Evolutionary conservation across 2,113 vertebrate species (phyloP).

Genomic region (Stomatorhinus ivindoensis): DNA sequence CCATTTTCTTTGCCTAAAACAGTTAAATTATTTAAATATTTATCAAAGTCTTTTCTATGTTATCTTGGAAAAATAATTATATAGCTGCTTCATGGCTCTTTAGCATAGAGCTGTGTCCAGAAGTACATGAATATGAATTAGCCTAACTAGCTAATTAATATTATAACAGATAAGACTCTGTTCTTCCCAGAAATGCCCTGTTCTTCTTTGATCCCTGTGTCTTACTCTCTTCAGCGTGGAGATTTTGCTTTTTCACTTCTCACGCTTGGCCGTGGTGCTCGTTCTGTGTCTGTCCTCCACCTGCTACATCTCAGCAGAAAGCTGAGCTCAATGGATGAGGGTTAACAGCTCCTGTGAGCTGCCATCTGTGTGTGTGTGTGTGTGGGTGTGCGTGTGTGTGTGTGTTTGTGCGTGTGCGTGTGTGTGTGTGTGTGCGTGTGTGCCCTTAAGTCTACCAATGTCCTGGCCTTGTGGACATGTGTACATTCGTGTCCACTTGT

Average conservation of each 20-base stretch:
- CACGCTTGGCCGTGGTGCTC: not conserved
- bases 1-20: not conserved
- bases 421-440: no score
- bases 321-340: not conserved
- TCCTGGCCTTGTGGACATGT: not conserved
- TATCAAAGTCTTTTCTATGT: not conserved
- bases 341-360: not conserved
- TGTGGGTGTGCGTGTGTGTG: not conserved
- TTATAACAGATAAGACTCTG: not conserved
- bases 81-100: not conserved
- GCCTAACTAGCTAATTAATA: not conserved
- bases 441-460: not conserved
- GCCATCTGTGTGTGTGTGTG: not conserved
- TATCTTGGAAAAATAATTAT: not conserved
- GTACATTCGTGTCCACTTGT: not conserved
- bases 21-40: not conserved
- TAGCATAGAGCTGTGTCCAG: not conserved
- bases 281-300: not conserved
- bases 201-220: not conserved
- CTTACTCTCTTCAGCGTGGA: not conserved
- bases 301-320: conserved; percentile 3
- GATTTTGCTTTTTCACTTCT: not conserved
- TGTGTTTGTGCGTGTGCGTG: not conserved
- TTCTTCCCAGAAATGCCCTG: not conserved
- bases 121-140: not conserved